These are phyloP conservation scores for Diarsia dahlii DNA, from an alignment of 2,888 invertebrate genomes.

Conservation along the genomic window DNA sequence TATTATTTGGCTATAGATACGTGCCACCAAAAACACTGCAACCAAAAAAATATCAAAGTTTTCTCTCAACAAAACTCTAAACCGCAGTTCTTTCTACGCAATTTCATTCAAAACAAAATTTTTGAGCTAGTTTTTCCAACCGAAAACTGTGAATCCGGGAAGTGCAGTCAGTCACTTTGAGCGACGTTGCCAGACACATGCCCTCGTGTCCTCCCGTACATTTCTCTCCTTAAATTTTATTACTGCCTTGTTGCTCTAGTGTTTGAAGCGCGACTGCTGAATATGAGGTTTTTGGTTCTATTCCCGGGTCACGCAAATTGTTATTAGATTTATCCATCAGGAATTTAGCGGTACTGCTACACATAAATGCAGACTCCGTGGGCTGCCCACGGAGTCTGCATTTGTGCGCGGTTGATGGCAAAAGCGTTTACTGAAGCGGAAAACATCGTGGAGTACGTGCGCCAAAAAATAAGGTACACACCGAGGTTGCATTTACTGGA, in stretches of 20 bases:
- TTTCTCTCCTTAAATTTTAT: slow-evolving; percentile 55
- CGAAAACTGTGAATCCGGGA: slow-evolving; percentile 48
- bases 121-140: slow-evolving; percentile 52
- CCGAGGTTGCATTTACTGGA: no score
- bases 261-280: no score
- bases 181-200: slow-evolving; percentile 47
- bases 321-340: no score
- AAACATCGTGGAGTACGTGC: no score
- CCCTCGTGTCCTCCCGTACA: slow-evolving; percentile 34
- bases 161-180: slow-evolving; percentile 58
- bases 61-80: not conserved
- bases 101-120: slow-evolving; percentile 34
- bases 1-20: not conserved
- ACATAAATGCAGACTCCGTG: no score
- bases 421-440: no score
- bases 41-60: not conserved
- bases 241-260: not conserved
- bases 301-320: no score
- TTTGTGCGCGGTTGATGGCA: no score
- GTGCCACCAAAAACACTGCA: not conserved
- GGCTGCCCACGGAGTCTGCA: no score
- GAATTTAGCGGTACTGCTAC: no score
- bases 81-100: slow-evolving; percentile 17
- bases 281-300: no score
- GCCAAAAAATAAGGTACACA: no score